Conservation (phyloP, 2,113 vertebrate genomes). For the Brachirus orientalis region DNA sequence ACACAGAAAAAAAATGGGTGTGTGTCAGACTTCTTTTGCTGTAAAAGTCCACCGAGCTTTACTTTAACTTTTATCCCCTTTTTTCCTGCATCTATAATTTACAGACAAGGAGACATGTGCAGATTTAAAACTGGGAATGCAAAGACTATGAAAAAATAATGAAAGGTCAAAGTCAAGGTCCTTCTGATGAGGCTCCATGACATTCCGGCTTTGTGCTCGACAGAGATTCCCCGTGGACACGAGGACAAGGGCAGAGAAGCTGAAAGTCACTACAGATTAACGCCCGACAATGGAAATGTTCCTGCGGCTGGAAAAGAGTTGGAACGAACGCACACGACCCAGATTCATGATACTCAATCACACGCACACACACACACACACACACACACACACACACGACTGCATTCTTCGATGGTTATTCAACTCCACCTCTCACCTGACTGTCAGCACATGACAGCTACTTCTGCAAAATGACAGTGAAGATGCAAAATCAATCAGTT, state of each 20-base stretch:
- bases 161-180: constrained; percentile 40
- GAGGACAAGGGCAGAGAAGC: constrained; percentile 36
- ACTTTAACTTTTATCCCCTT: no score
- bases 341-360: constrained; percentile 12
- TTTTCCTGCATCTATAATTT: no score
- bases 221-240: constrained; percentile 51
- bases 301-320: constrained; percentile 53
- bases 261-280: constrained; percentile 69
- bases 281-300: constrained; percentile 58
- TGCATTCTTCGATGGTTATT: neutral
- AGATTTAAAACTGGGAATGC: constrained; percentile 13
- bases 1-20: neutral
- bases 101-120: neutral
- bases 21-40: no score
- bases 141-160: no score
- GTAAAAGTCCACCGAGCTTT: no score
- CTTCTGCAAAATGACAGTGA: no score
- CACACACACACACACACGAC: neutral
- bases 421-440: neutral
- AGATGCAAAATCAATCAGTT: no score
- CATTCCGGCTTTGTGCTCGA: constrained; percentile 52
- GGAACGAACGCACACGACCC: constrained; percentile 13
- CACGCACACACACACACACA: constrained; percentile 1
- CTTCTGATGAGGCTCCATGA: constrained; percentile 21
- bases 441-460: no score